Conservation (phyloP, 1,140 invertebrate species). For the Rhyacophila brunnea region DNA sequence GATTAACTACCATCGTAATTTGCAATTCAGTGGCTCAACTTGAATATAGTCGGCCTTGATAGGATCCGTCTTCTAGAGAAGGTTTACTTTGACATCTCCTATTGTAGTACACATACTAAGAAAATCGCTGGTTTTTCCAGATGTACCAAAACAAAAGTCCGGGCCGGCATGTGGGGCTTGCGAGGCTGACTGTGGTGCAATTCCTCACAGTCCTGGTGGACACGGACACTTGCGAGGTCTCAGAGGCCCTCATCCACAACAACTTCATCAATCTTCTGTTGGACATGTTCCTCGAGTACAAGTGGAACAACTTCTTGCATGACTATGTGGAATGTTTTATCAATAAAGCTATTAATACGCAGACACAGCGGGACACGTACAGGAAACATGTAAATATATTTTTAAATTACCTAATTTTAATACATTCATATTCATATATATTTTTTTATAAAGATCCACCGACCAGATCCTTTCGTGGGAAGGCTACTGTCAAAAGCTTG, state of each 20-base stretch:
- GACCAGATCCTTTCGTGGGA: too few relatives aligned
- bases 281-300: conserved; percentile 81
- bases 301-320: conserved; percentile 89
- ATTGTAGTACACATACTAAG: too few relatives aligned
- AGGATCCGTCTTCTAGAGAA: too few relatives aligned
- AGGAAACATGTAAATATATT: conserved; percentile 41
- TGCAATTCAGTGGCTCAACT: too few relatives aligned
- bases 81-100: too few relatives aligned
- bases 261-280: conserved; percentile 57
- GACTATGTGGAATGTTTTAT: conserved; percentile 78
- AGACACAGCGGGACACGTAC: conserved; percentile 38
- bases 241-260: conserved; percentile 46
- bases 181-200: conserved; percentile 72
- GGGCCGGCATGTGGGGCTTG: conserved; percentile 65
- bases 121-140: too few relatives aligned
- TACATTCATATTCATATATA: too few relatives aligned
- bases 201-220: conserved; percentile 68
- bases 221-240: conserved; percentile 63
- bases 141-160: neutral
- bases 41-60: too few relatives aligned
- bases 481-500: too few relatives aligned
- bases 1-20: too few relatives aligned
- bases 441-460: too few relatives aligned
- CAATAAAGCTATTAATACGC: conserved; percentile 59
- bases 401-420: too few relatives aligned